Base-by-base conservation (phyloP, 2,888 invertebrate genomes). In the Aspidiotus destructor region DNA sequence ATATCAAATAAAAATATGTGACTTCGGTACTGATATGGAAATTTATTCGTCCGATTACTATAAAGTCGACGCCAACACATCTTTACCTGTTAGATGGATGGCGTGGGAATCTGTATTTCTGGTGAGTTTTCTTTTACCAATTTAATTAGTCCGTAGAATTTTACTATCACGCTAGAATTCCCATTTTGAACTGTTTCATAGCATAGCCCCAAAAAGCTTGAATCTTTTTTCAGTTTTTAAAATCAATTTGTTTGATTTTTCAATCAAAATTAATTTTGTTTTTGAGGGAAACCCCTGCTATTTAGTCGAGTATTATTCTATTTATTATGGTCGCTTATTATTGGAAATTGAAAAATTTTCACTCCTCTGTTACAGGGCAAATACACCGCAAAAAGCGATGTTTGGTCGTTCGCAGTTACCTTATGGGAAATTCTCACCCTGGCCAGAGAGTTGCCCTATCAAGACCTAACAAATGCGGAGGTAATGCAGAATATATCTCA, bases 381-480 rank as follows among this genome's bases (percentile, higher is more conserved):
- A 75, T 92, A 92, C 78, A 89, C 92, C 67, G 90, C 90, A 70
- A 89, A 90, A 78, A 89, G 88, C 75, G 93, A 94, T 77, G 90
- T 92, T 1, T 94, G 93, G 92, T 85, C 92, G 13, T 93, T 91
- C 77, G 93, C 87, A 0, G 89, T 93, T 17, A 89, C 90, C 0
- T 79, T 93, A 61, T 89, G 92, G 86, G 93, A 94, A 79, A 85
- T 94, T 70, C 81, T 91, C 74, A 86, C 87, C 10, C 81, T 87
- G 68, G 89, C 90, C 73, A 81, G 88, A 61, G 84, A 87, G 64
- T 83, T 85, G 70, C 93, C 93, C 0, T 92, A 86, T 77, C 86
- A 87, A 69, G 84, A 85, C 70, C 77, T 89, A 72, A 83, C 83
- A 15, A 90, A 93, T 76, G 83, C 84, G 67, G 86, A 89, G 80